phyloP scores from a whole-genome alignment of 2,888 invertebrate genomes.

The Steromphala cineraria region DNA sequence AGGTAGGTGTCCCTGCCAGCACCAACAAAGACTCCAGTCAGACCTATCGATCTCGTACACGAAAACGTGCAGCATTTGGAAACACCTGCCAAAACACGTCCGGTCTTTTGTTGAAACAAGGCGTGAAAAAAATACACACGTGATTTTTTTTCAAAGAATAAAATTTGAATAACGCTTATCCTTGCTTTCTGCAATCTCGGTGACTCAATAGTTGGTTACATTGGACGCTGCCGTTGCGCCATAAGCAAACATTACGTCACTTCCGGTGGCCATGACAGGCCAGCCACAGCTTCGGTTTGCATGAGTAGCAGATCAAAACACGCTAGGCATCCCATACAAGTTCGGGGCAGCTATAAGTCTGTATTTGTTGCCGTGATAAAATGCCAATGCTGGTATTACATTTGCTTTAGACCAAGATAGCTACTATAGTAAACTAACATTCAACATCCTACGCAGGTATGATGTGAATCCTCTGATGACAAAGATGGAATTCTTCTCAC shows the following conservation, averaged over 20 bases:
- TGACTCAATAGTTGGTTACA: not conserved
- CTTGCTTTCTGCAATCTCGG: not conserved
- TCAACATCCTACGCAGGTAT: not conserved
- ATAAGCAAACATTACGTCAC: constrained; percentile 17
- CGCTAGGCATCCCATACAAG: not conserved
- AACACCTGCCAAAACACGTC: not conserved
- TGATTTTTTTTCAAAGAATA: constrained; percentile 3
- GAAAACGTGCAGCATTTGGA: too few species aligned
- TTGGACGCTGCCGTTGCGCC: not conserved
- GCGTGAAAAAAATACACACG: constrained; percentile 13
- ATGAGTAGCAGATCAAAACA: constrained; percentile 1
- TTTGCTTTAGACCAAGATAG: constrained; percentile 2
- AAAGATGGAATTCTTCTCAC: not conserved
- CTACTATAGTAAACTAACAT: constrained; percentile 15
- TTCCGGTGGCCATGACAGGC: not conserved
- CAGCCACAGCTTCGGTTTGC: not conserved
- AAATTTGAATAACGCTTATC: not conserved
- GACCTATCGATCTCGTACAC: too few species aligned
- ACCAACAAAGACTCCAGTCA: too few species aligned
- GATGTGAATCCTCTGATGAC: not conserved
- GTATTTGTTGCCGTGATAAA: constrained; percentile 11
- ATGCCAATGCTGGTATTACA: constrained; percentile 13
- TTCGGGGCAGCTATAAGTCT: not conserved
- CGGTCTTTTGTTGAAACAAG: constrained; percentile 1
- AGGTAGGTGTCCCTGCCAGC: too few species aligned